Evolutionary conservation across 2,888 invertebrate genomes (phyloP), one percentile per base, ranked within the genome.

Genomic region (Aphidius colemani): DNA sequence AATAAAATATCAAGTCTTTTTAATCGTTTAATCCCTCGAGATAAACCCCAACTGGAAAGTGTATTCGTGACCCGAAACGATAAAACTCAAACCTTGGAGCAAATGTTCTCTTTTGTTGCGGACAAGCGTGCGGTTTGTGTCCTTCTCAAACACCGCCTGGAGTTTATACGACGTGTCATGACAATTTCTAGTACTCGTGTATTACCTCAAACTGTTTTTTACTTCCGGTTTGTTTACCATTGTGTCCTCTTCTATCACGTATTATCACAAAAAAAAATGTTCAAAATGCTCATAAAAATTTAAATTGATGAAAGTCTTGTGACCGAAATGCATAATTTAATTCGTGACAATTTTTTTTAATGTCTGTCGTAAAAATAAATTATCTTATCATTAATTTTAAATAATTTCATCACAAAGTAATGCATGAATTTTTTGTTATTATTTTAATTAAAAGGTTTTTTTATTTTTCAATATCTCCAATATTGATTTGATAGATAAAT

Each of bases 161-260:
- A 70, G 68, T 72, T 72, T 72, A 30, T 30, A 72, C 70, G 72
- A 71, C 66, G 64, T 70, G 71, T 72, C 68, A 70, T 66, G 67
- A 30, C 30, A 30, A 30, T 30, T 30, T 30, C 30, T 30, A 30
- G 30, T 30, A 55, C 53, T 61, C 48, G 13, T 61, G 55, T 46
- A 7, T 61, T 11, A 18, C 50, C 51, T 59, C 43, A 59, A 40
- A 51, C 11, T 49, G 13, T 57, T 61, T 45, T 46, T 39, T 40
- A 3, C 10, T 60, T 53, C 40, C 7, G 30, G 8, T 18, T 53
- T 60, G 30, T 53, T 59, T 11, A 53, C 18, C 39, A 18, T 30
- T 46, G 10, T 18, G n/a, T 51, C 7, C 30, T 39, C 10, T 6
- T 10, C 51, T 30, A 30, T 30, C 30, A 30, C 30, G 30, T 30